Evolutionary conservation across 2,113 vertebrate species (phyloP).

Genomic region (Stegostoma tigrinum): DNA sequence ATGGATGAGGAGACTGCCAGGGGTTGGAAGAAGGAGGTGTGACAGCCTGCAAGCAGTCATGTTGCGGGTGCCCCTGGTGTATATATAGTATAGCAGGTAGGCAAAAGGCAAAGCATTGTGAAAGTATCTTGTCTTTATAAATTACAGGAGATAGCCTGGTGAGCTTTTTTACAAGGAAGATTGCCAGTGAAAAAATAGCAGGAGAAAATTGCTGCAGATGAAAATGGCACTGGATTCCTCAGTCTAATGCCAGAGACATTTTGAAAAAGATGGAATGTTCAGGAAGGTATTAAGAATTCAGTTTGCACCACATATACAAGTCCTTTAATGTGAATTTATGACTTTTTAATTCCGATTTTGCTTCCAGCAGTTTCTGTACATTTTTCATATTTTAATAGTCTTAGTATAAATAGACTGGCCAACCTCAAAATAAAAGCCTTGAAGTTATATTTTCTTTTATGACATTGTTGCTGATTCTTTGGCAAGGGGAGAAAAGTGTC

Average conservation of each 20-base stretch:
- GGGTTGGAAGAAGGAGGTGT: neutral
- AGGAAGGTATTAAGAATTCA: neutral
- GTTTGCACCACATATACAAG: neutral
- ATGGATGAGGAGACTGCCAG: neutral
- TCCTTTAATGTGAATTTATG: neutral
- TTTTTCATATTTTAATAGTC: conserved; percentile 1
- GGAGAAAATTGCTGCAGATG: neutral
- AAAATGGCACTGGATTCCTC: neutral
- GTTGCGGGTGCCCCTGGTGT: neutral
- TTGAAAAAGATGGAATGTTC: neutral
- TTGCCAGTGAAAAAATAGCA: neutral
- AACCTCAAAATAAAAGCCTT: neutral
- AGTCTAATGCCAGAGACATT: neutral
- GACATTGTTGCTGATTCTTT: neutral
- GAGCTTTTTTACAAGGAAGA: neutral
- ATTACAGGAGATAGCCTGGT: neutral
- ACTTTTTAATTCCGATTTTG: conserved; percentile 6
- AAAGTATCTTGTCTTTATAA: neutral
- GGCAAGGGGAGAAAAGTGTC: neutral
- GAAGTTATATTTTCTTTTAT: neutral
- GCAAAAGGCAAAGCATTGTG: neutral
- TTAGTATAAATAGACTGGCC: neutral
- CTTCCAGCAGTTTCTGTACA: neutral
- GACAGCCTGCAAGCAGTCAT: neutral
- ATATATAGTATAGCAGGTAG: neutral